phyloP scores from a whole-genome alignment of 2,888 invertebrate genomes.

The Cryptops parisi region DNA sequence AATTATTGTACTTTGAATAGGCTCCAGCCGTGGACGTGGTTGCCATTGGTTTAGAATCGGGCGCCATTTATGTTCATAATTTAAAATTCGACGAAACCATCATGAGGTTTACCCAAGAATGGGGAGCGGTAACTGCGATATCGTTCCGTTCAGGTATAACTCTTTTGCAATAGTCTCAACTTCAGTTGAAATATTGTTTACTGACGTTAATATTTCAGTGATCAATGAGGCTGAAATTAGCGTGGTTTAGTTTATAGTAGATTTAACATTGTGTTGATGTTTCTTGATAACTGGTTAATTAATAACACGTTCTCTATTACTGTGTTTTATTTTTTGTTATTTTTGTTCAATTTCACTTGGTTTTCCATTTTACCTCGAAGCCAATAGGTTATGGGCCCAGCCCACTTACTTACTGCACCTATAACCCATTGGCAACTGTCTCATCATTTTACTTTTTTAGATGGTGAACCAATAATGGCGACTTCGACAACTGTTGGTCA shows the following conservation, averaged over 20 bases:
- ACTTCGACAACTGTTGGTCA: conserved; percentile 69
- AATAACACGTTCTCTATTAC: background rate
- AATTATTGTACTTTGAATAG: conserved; percentile 22
- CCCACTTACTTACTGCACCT: too few relatives aligned
- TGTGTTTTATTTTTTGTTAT: conserved; percentile 1
- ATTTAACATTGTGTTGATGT: conserved; percentile 1
- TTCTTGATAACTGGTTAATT: background rate
- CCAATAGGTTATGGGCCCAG: too few relatives aligned
- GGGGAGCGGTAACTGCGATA: conserved; percentile 71
- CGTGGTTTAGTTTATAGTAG: conserved; percentile 7
- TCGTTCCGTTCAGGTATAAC: conserved; percentile 51
- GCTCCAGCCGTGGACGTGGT: conserved; percentile 87
- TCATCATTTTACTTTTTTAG: conserved; percentile 39
- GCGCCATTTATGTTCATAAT: conserved; percentile 73
- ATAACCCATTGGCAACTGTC: too few relatives aligned
- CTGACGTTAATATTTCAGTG: background rate
- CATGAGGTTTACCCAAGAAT: conserved; percentile 76
- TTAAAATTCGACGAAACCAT: conserved; percentile 66
- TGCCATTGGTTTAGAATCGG: conserved; percentile 69
- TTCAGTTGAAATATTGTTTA: background rate
- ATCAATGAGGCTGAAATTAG: background rate
- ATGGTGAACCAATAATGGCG: conserved; percentile 71
- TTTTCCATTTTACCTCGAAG: too few relatives aligned
- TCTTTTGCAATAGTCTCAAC: background rate
- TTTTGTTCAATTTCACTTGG: too few relatives aligned